These are phyloP conservation scores for Rhinophrynus dorsalis DNA, from an alignment of 2,797 vertebrate genomes.

Conservation along the genomic window DNA sequence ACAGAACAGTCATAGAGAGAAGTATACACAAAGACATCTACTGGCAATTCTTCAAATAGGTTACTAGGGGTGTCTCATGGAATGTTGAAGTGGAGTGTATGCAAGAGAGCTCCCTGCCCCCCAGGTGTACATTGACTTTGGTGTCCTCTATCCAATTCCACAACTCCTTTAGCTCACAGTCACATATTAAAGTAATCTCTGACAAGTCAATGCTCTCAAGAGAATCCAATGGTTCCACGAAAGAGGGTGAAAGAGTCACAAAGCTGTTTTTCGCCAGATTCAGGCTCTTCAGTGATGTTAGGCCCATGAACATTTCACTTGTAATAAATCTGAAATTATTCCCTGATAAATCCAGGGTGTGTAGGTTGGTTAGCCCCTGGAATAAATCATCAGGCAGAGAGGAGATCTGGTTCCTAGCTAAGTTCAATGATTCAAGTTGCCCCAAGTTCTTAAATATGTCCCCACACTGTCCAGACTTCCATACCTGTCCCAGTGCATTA, in stretches of 20 bases:
- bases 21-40: too few species aligned
- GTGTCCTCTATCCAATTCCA: conserved; percentile 27
- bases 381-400: conserved; percentile 31
- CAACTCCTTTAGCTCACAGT: conserved; percentile 23
- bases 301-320: neutral
- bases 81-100: neutral
- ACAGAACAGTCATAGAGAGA: too few species aligned
- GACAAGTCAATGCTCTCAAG: conserved; percentile 40
- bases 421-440: conserved; percentile 22
- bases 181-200: conserved; percentile 30
- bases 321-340: conserved; percentile 40
- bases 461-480: conserved; percentile 24
- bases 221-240: neutral
- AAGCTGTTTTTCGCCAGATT: conserved; percentile 41
- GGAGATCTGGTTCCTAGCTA: conserved; percentile 37
- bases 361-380: conserved; percentile 13
- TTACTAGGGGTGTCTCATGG: neutral
- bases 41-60: conserved; percentile 24
- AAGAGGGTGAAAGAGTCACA: conserved; percentile 30
- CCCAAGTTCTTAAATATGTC: conserved; percentile 35
- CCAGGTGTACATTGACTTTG: neutral
- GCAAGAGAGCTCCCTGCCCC: neutral
- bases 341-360: conserved; percentile 35
- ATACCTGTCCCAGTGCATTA: conserved; percentile 32
- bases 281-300: conserved; percentile 24